These are phyloP conservation scores for Orthosia gothica DNA, from an alignment of 2,888 invertebrate species.

Conservation along the genomic window DNA sequence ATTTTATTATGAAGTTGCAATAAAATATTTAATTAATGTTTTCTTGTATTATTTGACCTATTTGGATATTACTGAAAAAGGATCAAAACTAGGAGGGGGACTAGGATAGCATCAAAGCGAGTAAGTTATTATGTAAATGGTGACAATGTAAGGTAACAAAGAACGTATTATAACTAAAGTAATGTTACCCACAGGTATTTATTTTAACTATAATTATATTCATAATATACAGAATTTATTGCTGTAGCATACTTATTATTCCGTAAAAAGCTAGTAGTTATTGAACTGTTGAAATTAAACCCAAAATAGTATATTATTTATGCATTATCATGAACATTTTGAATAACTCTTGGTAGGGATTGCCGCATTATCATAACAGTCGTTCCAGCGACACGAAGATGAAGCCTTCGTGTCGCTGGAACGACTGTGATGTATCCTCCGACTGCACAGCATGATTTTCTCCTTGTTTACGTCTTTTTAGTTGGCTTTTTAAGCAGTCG, in stretches of 20 bases:
- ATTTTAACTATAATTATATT: no score
- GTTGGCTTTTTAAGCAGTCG: no score
- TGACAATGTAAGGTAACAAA: background rate
- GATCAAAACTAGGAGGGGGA: background rate
- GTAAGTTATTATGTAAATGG: background rate
- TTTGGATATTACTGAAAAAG: background rate
- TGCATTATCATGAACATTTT: background rate
- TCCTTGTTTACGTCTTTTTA: no score
- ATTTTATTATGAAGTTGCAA: constrained; percentile 39
- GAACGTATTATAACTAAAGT: background rate
- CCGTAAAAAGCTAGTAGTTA: background rate
- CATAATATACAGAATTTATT: background rate
- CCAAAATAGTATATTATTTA: background rate
- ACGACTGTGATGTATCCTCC: no score
- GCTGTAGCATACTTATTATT: background rate
- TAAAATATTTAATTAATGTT: constrained; percentile 13
- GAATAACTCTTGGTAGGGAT: background rate
- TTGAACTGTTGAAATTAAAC: background rate
- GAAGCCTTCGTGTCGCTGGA: background rate
- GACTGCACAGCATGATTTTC: no score
- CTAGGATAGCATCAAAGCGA: background rate
- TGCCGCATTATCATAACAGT: no score
- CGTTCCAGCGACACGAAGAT: no score
- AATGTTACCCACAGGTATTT: background rate
- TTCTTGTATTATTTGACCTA: background rate